Percentiles rank a stretch among this genome's conserved stretches.
Evolutionary conservation across 1,140 invertebrate genomes (phyloP).

Genomic region (Chrysopa pallens): DNA sequence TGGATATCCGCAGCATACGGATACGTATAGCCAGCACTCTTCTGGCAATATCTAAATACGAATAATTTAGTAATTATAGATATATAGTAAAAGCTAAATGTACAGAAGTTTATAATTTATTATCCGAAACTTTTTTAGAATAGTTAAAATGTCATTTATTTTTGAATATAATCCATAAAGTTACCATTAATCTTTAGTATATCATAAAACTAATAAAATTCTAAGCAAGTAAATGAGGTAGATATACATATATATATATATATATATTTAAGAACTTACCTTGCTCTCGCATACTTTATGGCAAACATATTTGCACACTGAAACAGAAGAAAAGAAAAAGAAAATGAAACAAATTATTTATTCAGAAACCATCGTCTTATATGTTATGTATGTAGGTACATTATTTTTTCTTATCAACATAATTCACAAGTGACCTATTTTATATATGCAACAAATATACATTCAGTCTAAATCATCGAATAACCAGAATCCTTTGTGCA

Average conservation of each 20-base stretch:
- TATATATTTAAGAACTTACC: conserved; percentile 29
- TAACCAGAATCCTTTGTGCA: too few species aligned
- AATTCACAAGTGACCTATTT: too few species aligned
- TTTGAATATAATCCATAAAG: background rate
- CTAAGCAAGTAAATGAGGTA: too few species aligned
- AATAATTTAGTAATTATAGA: too few species aligned
- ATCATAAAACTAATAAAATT: background rate
- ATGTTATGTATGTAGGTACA: background rate
- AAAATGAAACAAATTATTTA: conserved; percentile 4
- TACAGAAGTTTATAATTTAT: too few species aligned
- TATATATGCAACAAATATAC: too few species aligned
- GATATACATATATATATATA: background rate
- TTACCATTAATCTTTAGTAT: background rate
- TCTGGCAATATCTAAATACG: too few species aligned
- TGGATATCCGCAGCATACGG: too few species aligned
- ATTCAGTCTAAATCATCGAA: too few species aligned
- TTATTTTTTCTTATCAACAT: background rate
- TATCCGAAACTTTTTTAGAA: too few species aligned
- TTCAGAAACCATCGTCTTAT: background rate
- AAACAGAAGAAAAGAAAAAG: conserved; percentile 26
- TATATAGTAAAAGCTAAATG: too few species aligned
- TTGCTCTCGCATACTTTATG: conserved; percentile 57
- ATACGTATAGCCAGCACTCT: too few species aligned
- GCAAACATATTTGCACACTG: conserved; percentile 66
- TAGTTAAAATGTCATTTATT: background rate